Evolutionary conservation across 2,113 vertebrate genomes (phyloP).

Genomic region (Madoqua kirkii): DNA sequence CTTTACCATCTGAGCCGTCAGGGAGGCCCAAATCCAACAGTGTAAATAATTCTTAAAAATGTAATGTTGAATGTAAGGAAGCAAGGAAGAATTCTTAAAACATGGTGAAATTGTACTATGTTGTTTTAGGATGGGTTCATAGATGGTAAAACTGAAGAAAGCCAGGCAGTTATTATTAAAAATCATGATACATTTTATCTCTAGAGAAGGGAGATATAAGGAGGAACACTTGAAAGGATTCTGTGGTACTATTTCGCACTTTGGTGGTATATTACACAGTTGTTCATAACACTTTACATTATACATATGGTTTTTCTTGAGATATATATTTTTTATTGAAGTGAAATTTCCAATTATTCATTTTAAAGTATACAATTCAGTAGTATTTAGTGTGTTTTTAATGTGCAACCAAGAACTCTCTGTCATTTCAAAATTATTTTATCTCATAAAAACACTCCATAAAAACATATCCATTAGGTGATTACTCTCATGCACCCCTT

Average conservation of each 20-base stretch:
- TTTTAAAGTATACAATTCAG: background rate
- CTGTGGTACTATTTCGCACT: background rate
- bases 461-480: background rate
- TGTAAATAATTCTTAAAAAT: background rate
- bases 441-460: background rate
- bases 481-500: background rate
- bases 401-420: background rate
- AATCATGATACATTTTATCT: background rate
- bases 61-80: background rate
- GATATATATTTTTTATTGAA: background rate
- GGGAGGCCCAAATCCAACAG: background rate
- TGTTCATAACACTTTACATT: background rate
- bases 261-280: background rate
- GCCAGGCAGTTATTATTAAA: background rate
- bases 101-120: background rate
- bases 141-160: background rate
- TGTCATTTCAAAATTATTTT: background rate
- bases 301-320: background rate
- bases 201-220: background rate
- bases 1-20: background rate
- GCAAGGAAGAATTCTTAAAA: background rate
- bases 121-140: background rate
- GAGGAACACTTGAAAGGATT: background rate
- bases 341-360: background rate
- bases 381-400: background rate